Evolutionary conservation across 2,888 invertebrate species (phyloP).

Genomic region (Phrixothrix hirtus): DNA sequence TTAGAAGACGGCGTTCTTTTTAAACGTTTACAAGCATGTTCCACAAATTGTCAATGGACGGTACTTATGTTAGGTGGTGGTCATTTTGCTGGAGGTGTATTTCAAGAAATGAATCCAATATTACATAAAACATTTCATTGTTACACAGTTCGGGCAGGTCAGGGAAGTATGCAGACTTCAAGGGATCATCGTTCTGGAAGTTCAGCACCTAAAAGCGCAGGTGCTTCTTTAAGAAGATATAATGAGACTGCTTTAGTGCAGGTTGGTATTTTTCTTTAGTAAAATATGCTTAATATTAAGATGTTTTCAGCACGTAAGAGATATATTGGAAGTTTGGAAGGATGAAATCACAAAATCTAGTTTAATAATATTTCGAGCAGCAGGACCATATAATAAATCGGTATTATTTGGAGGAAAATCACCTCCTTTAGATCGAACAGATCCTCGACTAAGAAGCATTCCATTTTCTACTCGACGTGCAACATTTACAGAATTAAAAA

Average conservation of each 20-base stretch:
- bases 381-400: constrained; percentile 70
- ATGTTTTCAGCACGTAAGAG: constrained; percentile 70
- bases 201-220: constrained; percentile 75
- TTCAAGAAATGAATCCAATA: constrained; percentile 60
- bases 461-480: constrained; percentile 84
- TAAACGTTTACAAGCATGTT: constrained; percentile 11
- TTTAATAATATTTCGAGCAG: constrained; percentile 76
- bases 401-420: constrained; percentile 75
- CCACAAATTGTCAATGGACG: constrained; percentile 61
- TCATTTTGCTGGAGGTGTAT: constrained; percentile 77
- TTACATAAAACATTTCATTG: constrained; percentile 83
- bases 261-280: too few species aligned
- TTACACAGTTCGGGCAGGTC: constrained; percentile 81
- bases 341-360: constrained; percentile 67
- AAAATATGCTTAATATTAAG: too few species aligned
- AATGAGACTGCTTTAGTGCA: constrained; percentile 76
- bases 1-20: constrained; percentile 14
- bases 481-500: constrained; percentile 76
- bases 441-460: constrained; percentile 67
- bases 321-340: constrained; percentile 70
- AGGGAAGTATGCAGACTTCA: constrained; percentile 75
- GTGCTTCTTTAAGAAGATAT: constrained; percentile 76
- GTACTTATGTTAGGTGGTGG: constrained; percentile 85
- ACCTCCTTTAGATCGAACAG: constrained; percentile 67
- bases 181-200: constrained; percentile 65